Conservation (phyloP, 1,140 invertebrate species). For the Campoletis sonorensis region DNA sequence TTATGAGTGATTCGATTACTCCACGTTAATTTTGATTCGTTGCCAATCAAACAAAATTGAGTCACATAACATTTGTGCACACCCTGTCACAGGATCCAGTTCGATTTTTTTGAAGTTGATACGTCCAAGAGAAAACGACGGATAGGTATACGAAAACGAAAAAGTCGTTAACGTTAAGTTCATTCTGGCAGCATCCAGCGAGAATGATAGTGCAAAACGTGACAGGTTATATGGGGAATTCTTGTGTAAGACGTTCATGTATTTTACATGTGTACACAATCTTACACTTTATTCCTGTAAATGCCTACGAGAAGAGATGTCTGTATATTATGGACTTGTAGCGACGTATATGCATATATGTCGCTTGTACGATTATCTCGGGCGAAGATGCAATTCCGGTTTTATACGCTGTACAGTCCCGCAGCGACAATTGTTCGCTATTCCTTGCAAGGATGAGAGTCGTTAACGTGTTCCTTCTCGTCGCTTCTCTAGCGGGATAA, state of each 20-base stretch:
- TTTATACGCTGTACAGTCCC: conserved; percentile 29
- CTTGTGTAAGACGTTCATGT: not conserved
- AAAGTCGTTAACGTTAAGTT: conserved; percentile 31
- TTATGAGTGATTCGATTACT: no score
- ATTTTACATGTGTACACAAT: not conserved
- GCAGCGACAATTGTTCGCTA: conserved; percentile 33
- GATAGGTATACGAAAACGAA: not conserved
- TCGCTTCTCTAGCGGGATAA: conserved; percentile 9
- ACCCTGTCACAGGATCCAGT: no score
- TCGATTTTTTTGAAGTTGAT: not conserved
- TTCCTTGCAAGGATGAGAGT: conserved; percentile 26
- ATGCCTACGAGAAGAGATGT: not conserved
- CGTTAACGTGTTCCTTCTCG: conserved; percentile 46
- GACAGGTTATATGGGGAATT: conserved; percentile 25
- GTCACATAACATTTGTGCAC: no score
- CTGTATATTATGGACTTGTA: not conserved
- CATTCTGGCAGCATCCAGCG: not conserved
- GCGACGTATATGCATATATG: not conserved
- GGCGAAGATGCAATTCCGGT: conserved; percentile 41
- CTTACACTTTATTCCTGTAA: not conserved
- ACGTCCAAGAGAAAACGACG: not conserved
- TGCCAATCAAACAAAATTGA: no score
- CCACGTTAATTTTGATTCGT: no score
- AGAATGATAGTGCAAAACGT: conserved; percentile 30
- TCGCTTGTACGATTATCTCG: conserved; percentile 28